Percentiles rank a stretch among this genome's conserved stretches.
These are phyloP conservation scores for Rostratula benghalensis DNA, from an alignment of 2,113 vertebrate genomes.

Conservation along the genomic window DNA sequence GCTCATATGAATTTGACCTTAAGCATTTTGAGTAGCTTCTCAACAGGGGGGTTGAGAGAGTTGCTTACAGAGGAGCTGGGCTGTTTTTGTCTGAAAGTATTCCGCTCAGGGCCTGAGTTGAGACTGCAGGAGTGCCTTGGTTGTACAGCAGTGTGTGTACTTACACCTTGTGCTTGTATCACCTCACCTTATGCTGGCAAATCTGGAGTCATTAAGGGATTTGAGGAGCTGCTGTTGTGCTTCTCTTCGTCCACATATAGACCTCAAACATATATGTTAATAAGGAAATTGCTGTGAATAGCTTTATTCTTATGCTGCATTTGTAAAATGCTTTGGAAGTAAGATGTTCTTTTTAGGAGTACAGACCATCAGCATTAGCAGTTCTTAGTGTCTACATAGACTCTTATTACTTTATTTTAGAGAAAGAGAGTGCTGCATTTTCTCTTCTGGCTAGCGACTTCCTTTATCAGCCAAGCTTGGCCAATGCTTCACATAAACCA, in stretches of 20 bases:
- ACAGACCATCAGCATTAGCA: neutral
- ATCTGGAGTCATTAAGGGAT: neutral
- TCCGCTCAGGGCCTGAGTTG: neutral
- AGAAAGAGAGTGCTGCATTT: neutral
- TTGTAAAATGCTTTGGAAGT: neutral
- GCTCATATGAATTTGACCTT: neutral
- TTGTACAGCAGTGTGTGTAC: neutral
- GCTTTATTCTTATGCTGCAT: neutral
- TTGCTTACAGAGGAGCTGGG: neutral
- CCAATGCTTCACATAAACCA: neutral
- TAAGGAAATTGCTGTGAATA: neutral
- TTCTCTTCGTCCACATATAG: neutral
- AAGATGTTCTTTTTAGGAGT: neutral
- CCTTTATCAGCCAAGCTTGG: neutral
- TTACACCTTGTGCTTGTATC: neutral
- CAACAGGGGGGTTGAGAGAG: neutral
- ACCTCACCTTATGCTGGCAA: neutral
- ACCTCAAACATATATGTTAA: neutral
- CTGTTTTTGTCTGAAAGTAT: neutral
- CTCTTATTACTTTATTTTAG: neutral
- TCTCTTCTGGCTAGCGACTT: neutral
- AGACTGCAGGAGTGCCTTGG: neutral
- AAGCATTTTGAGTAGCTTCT: neutral
- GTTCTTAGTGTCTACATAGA: neutral
- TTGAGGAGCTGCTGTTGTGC: neutral